phyloP scores from a whole-genome alignment of 2,888 invertebrate genomes.

The Podabrus alpinus region DNA sequence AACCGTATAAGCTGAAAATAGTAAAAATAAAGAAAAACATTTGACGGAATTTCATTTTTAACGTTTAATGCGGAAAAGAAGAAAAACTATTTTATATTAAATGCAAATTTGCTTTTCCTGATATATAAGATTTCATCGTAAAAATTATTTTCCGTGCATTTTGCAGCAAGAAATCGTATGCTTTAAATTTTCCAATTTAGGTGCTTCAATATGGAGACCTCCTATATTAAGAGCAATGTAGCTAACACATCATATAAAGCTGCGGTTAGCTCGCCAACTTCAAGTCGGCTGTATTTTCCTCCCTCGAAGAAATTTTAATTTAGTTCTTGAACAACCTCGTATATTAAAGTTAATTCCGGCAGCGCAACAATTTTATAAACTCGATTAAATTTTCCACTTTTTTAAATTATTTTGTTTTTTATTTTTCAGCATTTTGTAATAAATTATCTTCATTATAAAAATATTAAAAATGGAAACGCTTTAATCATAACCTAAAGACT shows the following conservation, averaged over 20 bases:
- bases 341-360: background rate
- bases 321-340: background rate
- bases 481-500: slow-evolving; percentile 1
- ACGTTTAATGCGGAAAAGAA: background rate
- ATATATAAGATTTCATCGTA: background rate
- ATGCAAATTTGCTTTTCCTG: background rate
- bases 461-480: slow-evolving; percentile 15
- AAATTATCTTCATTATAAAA: slow-evolving; percentile 24
- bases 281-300: too few species aligned
- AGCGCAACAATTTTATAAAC: background rate
- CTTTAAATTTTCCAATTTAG: background rate
- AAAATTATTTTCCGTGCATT: background rate
- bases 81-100: background rate
- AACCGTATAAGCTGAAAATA: background rate
- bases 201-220: background rate
- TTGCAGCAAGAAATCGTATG: background rate
- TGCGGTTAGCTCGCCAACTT: too few species aligned
- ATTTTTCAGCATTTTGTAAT: slow-evolving; percentile 4
- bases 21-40: background rate
- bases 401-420: background rate
- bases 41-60: background rate
- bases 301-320: background rate
- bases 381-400: background rate
- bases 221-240: background rate
- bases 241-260: background rate